Evolutionary conservation across 2,113 vertebrate species (phyloP).

Genomic region (Anguilla rostrata): DNA sequence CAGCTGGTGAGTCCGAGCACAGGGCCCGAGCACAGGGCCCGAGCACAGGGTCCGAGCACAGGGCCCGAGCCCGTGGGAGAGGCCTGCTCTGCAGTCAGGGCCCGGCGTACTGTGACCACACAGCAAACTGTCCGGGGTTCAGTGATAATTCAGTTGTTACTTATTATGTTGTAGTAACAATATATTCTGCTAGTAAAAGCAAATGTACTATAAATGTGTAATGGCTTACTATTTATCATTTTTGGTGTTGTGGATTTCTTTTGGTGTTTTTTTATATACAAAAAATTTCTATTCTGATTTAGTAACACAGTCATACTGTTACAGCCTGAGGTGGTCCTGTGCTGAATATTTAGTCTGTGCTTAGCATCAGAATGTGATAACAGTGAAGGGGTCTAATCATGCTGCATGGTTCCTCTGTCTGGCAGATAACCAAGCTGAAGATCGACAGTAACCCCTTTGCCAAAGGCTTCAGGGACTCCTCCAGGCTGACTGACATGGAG

Average conservation of each 20-base stretch:
- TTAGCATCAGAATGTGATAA: not conserved
- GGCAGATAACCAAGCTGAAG: constrained; percentile 98
- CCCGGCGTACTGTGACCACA: too few species aligned
- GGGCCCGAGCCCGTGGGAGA: not conserved
- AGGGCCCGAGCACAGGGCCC: too few species aligned
- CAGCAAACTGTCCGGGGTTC: too few species aligned
- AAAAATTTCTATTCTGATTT: not conserved
- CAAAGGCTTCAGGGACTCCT: constrained; percentile 98
- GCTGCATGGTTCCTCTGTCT: constrained; percentile 36
- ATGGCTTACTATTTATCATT: not conserved
- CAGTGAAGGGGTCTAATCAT: not conserved
- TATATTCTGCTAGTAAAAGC: not conserved
- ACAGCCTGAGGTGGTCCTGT: not conserved
- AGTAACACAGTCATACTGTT: not conserved
- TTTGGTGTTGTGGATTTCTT: not conserved
- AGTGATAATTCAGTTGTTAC: too few species aligned
- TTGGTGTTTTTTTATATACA: not conserved
- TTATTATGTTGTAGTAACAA: not conserved
- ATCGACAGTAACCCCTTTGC: constrained; percentile 99
- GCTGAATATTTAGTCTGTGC: constrained; percentile 9
- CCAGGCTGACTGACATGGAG: constrained; percentile 97
- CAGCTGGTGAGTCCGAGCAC: constrained; percentile 88
- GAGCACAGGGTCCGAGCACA: not conserved
- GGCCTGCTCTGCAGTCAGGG: too few species aligned
- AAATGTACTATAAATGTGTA: not conserved